Base-by-base conservation (phyloP, 2,113 vertebrate genomes). In the Oreochromis spilurus region DNA sequence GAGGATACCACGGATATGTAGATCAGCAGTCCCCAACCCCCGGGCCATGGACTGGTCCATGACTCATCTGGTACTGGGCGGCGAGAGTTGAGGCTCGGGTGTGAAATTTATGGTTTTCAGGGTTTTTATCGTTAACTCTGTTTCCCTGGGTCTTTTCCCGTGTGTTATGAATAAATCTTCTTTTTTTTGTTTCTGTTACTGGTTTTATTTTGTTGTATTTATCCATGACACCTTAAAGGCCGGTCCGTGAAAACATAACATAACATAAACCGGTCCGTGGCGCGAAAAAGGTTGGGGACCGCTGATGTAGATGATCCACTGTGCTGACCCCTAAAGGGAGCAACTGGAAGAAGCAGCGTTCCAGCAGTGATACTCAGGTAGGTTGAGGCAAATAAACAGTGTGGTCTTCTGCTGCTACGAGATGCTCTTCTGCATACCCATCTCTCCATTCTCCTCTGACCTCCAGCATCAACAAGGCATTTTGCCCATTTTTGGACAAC, bases 391-490 rank as follows among this genome's bases (percentile, higher is more conserved):
- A 29, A 29, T 26, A 75, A 75, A 75, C 67, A 48, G 24, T 26
- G 26, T 26, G 24, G 43, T 75, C 70, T 75, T 75, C 40, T 75
- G 70, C 70, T 70, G 65, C 65, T 72, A 26, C 24, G 24, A 26
- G 67, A 72, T 72, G 14, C 40, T 48, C 24, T 75, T 75, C 43
- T 48, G 70, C 70, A 75, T 10, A 75, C 0, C 24, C 29, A 48
- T 75, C 70, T 48, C 24, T 45, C 70, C 70, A 29, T 75, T 75
- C 45, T 72, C 9, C 16, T 75, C 70, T 12, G 70, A 75, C 70
- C 9, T 19, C 24, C 14, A 26, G 43, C 43, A 75, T 75, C 2
- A 75, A 72, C 40, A 29, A 75, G 14, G 67, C 24, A 75, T 48
- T 75, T 75, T 48, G 2, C 2, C 43, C 43, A 75, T 50, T 7